Conservation (phyloP, 1,140 invertebrate genomes). For the Tetragonula clypearis region DNA sequence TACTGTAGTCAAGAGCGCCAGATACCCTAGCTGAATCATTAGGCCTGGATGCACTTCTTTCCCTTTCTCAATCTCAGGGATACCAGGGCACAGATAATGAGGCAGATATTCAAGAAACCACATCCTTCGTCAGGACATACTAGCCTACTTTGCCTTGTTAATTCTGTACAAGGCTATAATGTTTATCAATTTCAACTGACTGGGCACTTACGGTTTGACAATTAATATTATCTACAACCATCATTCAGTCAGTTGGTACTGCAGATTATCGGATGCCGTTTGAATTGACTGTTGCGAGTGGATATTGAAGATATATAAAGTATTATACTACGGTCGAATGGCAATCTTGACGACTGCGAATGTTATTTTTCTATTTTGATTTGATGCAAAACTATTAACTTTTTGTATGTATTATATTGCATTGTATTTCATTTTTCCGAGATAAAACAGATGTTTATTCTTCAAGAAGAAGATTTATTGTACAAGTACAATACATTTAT, state of each 20-base stretch:
- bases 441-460: conserved; percentile 26
- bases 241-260: conserved; percentile 40
- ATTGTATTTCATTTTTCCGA: conserved; percentile 40
- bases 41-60: conserved; percentile 80
- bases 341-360: conserved; percentile 15
- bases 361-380: conserved; percentile 46
- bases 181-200: conserved; percentile 45
- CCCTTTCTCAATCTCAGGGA: conserved; percentile 77
- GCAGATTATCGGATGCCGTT: conserved; percentile 38
- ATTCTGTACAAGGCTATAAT: conserved; percentile 50
- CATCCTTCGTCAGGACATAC: conserved; percentile 73
- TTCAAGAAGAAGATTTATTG: conserved; percentile 25
- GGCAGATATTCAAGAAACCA: conserved; percentile 75
- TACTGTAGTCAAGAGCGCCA: conserved; percentile 70
- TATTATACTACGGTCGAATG: conserved; percentile 51
- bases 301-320: conserved; percentile 46
- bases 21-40: conserved; percentile 73
- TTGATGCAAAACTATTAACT: conserved; percentile 1
- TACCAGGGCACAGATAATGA: conserved; percentile 77
- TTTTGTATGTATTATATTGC: conserved; percentile 22
- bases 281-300: conserved; percentile 31
- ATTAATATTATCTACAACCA: conserved; percentile 50
- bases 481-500: conserved; percentile 11
- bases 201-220: conserved; percentile 34
- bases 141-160: conserved; percentile 47